A percentile compares a stretch with the other conserved stretches of the same genome.
These are phyloP conservation scores for Otolemur crassicaudatus DNA, from an alignment of 2,797 vertebrate species.

Conservation along the genomic window DNA sequence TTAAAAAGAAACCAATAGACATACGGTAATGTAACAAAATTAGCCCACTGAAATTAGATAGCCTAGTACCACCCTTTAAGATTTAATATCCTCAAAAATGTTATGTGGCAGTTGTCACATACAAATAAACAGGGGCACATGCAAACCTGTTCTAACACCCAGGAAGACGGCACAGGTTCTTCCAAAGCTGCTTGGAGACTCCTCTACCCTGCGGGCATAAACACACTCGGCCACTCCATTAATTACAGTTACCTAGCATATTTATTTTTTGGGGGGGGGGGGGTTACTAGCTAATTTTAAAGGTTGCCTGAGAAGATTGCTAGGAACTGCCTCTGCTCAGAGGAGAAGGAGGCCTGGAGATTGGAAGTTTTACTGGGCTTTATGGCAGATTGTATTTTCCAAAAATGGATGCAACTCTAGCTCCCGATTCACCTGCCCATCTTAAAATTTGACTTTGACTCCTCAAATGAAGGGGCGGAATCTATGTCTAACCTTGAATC, in stretches of 20 bases:
- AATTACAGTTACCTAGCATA: too few relatives aligned
- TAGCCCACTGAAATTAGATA: conserved; percentile 7
- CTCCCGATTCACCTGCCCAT: neutral
- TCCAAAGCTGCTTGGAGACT: neutral
- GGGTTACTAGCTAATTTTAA: neutral
- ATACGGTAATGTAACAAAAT: neutral
- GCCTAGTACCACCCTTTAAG: neutral
- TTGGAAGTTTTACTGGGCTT: neutral
- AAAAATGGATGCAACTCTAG: neutral
- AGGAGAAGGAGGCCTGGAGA: neutral
- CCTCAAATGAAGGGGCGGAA: neutral
- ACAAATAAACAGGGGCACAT: neutral
- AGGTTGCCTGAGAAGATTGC: neutral
- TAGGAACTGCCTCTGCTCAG: neutral
- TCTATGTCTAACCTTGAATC: neutral
- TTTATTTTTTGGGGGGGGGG: neutral
- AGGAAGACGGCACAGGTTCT: neutral
- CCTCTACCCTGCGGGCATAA: neutral
- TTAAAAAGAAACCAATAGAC: neutral
- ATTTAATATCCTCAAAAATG: neutral
- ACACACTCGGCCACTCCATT: neutral
- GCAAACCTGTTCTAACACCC: neutral
- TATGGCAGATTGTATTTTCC: neutral
- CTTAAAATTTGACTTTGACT: neutral
- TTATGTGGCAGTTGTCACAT: neutral